phyloP scores from a whole-genome alignment of 2,888 invertebrate species.

The Trachelus stipa region DNA sequence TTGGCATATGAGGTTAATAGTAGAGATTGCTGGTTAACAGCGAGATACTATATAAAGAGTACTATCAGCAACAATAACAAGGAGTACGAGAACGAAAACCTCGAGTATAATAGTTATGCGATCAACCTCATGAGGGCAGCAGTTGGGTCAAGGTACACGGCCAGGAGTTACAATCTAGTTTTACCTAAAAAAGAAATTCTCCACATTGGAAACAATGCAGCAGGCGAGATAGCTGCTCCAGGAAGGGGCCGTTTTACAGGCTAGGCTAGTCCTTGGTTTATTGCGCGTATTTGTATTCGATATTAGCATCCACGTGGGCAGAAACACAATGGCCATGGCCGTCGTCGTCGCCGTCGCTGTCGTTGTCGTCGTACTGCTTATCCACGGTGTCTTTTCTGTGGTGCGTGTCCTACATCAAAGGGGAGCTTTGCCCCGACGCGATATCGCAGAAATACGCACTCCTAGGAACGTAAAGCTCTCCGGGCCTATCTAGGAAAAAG shows the following conservation, averaged over 20 bases:
- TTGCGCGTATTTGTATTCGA: conserved; percentile 51
- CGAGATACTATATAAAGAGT: background rate
- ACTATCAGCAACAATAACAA: background rate
- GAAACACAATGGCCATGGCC: conserved; percentile 51
- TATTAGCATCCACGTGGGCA: conserved; percentile 58
- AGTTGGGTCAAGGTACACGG: conserved; percentile 9
- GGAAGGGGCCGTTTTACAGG: conserved; percentile 13
- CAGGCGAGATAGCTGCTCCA: conserved; percentile 27
- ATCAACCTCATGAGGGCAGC: background rate
- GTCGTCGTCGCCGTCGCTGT: conserved; percentile 41
- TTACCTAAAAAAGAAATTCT: conserved; percentile 3
- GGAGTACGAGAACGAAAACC: background rate
- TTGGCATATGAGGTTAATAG: background rate
- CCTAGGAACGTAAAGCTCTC: conserved; percentile 21
- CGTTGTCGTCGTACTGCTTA: conserved; percentile 27
- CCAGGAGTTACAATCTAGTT: conserved; percentile 5
- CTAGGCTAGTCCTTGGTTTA: conserved; percentile 42
- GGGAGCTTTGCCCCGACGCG: conserved; percentile 15
- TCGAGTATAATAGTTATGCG: background rate
- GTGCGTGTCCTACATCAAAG: conserved; percentile 31
- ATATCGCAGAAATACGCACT: conserved; percentile 26
- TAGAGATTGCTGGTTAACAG: background rate
- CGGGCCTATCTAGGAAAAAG: background rate
- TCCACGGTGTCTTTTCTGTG: conserved; percentile 14
- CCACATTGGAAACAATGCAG: conserved; percentile 29